Conservation (phyloP, 2,888 invertebrate genomes). For the Limenitis camilla region DNA sequence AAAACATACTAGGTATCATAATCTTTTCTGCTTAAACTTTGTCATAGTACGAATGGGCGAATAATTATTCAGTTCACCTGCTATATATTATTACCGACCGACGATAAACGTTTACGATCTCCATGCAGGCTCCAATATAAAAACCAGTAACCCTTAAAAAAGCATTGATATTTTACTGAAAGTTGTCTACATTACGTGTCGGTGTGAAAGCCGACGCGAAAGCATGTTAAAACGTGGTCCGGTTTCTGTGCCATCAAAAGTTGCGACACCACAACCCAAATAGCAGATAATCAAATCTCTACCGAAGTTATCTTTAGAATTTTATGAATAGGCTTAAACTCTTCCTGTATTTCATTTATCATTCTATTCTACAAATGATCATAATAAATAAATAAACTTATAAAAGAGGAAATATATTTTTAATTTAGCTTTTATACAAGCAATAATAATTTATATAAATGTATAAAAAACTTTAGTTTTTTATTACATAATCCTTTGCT, state of each 20-base stretch:
- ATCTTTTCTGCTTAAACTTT: no score
- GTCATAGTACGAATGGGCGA: no score
- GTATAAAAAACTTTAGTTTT: no score
- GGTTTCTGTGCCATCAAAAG: slow-evolving; percentile 24
- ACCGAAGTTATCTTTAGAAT: slow-evolving; percentile 1
- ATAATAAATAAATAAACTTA: no score
- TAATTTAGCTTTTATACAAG: no score
- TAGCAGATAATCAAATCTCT: slow-evolving; percentile 14
- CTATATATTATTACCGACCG: no score
- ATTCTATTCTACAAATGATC: neutral
- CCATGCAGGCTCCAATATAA: neutral
- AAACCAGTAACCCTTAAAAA: neutral
- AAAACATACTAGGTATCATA: no score
- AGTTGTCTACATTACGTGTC: slow-evolving; percentile 11
- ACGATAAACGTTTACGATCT: neutral
- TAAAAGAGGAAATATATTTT: no score
- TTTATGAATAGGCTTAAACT: neutral
- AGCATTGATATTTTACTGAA: neutral
- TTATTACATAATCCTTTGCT: no score
- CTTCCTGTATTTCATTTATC: neutral
- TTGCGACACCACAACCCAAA: slow-evolving; percentile 24
- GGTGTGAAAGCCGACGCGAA: slow-evolving; percentile 26
- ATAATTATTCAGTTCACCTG: no score
- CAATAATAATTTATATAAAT: no score
- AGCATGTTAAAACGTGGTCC: slow-evolving; percentile 27